Conservation (phyloP, 2,888 invertebrate species). For the Thereva unica region DNA sequence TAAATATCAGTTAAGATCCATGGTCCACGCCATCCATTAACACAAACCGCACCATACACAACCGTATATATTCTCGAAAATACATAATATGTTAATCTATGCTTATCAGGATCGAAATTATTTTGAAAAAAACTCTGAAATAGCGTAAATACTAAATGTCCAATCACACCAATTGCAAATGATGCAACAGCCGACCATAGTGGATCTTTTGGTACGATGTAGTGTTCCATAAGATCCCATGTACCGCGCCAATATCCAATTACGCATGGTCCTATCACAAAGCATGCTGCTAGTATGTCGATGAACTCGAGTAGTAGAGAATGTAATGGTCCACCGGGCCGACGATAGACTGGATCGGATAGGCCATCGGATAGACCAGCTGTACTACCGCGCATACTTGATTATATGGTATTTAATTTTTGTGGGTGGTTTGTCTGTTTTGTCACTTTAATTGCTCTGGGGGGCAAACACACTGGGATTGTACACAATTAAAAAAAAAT, state of each 20-base stretch:
- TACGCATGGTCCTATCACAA: slow-evolving; percentile 77
- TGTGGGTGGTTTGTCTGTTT: neutral
- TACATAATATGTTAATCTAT: slow-evolving; percentile 69
- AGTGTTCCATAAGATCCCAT: slow-evolving; percentile 77
- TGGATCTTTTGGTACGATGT: slow-evolving; percentile 67
- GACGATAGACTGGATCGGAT: slow-evolving; percentile 7
- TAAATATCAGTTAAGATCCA: slow-evolving; percentile 76
- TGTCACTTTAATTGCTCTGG: too few relatives aligned
- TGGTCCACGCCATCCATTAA: slow-evolving; percentile 85
- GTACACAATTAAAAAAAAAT: too few relatives aligned
- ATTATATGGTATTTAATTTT: slow-evolving; percentile 14
- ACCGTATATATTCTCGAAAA: slow-evolving; percentile 75
- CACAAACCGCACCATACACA: slow-evolving; percentile 77
- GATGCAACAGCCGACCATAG: slow-evolving; percentile 70
- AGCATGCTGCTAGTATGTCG: slow-evolving; percentile 72
- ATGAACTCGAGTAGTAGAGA: slow-evolving; percentile 67
- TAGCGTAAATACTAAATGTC: slow-evolving; percentile 71
- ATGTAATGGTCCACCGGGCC: slow-evolving; percentile 46
- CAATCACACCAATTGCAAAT: slow-evolving; percentile 70
- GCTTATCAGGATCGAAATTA: slow-evolving; percentile 69
- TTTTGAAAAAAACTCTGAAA: slow-evolving; percentile 66
- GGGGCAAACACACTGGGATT: too few relatives aligned
- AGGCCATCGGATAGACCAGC: slow-evolving; percentile 40
- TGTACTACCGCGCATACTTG: slow-evolving; percentile 44
- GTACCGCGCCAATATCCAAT: slow-evolving; percentile 87